Percentiles rank a stretch among this genome's conserved stretches.
phyloP scores from a whole-genome alignment of 1,140 invertebrate species.

The Pollicipes pollicipes region DNA sequence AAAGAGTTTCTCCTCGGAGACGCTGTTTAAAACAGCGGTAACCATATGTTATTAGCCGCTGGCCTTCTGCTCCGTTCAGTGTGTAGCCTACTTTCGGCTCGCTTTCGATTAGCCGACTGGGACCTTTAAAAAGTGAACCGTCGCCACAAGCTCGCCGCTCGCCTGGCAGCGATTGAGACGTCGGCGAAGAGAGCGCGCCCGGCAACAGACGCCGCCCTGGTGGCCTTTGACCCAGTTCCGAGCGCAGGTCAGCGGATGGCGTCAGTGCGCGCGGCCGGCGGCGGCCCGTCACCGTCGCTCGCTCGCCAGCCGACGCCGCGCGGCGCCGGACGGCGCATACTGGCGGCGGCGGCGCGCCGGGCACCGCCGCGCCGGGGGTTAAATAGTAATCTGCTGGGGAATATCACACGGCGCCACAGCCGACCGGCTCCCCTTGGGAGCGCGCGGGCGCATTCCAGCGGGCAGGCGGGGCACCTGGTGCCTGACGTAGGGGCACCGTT shows the following conservation, averaged over 20 bases:
- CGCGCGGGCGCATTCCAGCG: neutral
- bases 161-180: no score
- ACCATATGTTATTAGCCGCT: neutral
- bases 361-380: neutral
- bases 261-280: neutral
- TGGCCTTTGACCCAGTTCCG: neutral
- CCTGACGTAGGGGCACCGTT: no score
- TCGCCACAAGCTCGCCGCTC: neutral
- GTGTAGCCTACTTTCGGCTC: neutral
- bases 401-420: neutral
- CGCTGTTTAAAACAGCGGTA: neutral
- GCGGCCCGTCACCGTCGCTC: no score
- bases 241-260: neutral
- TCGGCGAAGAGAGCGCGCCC: neutral
- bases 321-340: no score
- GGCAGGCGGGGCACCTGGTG: neutral
- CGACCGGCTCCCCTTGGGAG: neutral
- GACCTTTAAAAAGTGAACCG: neutral
- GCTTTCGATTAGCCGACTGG: neutral
- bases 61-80: neutral
- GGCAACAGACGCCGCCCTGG: neutral
- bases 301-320: neutral
- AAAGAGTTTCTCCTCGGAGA: neutral
- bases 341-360: no score
- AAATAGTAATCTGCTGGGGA: neutral